Percentiles rank a stretch among this genome's conserved stretches.
Conservation (phyloP, 2,888 invertebrate species). For the Chymomyza procnemis region DNA sequence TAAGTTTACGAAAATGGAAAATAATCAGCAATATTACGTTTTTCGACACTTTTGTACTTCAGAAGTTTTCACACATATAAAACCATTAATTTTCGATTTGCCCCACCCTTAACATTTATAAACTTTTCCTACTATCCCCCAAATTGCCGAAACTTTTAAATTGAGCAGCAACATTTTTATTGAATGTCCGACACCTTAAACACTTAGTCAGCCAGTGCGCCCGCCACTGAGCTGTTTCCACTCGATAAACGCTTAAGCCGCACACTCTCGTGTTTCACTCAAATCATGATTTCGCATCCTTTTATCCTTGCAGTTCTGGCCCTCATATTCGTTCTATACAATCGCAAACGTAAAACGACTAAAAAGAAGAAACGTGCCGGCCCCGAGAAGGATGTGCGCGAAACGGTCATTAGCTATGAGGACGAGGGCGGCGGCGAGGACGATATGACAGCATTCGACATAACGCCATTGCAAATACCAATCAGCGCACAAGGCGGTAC, state of each 20-base stretch:
- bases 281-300: neutral
- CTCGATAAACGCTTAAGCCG: neutral
- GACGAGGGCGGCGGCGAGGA: conserved; percentile 99
- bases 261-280: neutral
- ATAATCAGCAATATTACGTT: too few species aligned
- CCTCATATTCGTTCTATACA: conserved; percentile 96
- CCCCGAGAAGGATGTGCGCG: conserved; percentile 98
- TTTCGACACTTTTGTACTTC: too few species aligned
- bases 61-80: too few species aligned
- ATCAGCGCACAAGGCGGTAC: conserved; percentile 86
- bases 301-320: conserved; percentile 85
- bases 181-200: neutral
- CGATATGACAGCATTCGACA: conserved; percentile 99
- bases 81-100: too few species aligned
- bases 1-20: too few species aligned
- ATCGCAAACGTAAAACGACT: conserved; percentile 90
- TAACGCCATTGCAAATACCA: conserved; percentile 97
- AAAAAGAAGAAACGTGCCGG: conserved; percentile 91
- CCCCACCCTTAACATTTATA: too few species aligned
- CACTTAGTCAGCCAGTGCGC: conserved; percentile 18
- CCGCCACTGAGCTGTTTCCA: neutral
- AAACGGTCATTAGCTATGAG: conserved; percentile 99
- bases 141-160: neutral
- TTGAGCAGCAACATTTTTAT: neutral
- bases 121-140: too few species aligned